These are phyloP conservation scores for Sinosuthora webbiana DNA, from an alignment of 2,113 vertebrate species.

Conservation along the genomic window DNA sequence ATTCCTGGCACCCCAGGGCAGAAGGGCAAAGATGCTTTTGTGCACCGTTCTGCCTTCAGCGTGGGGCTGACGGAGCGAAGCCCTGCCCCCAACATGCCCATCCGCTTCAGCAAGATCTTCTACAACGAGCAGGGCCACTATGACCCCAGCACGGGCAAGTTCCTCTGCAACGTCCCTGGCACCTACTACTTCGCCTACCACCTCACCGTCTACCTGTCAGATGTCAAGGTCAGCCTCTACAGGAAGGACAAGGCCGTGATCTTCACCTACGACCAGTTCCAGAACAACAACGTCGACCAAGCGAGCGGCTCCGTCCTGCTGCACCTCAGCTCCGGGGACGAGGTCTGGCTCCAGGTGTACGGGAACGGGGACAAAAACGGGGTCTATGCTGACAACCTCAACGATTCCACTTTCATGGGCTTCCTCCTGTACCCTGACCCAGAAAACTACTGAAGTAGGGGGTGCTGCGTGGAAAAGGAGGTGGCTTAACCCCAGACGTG, in stretches of 20 bases:
- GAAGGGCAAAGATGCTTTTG: conserved; percentile 71
- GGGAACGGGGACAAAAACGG: conserved; percentile 71
- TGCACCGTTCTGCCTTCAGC: conserved; percentile 82
- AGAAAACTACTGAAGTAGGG: neutral
- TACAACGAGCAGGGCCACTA: conserved; percentile 84
- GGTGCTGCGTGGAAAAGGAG: no score
- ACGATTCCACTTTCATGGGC: conserved; percentile 83
- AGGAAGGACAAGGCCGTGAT: conserved; percentile 75
- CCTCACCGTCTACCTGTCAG: conserved; percentile 78
- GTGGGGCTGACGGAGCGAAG: conserved; percentile 68
- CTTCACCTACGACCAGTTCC: conserved; percentile 83
- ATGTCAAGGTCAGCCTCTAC: conserved; percentile 80
- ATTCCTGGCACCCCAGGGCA: conserved; percentile 70
- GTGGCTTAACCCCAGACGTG: accelerated
- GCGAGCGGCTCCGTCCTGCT: conserved; percentile 78
- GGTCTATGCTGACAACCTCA: conserved; percentile 80
- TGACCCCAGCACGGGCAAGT: conserved; percentile 79
- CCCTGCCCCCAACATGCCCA: conserved; percentile 73
- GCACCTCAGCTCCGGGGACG: conserved; percentile 74
- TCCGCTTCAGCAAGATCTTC: conserved; percentile 83
- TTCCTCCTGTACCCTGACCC: conserved; percentile 81
- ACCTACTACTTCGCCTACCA: conserved; percentile 83
- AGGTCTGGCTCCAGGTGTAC: conserved; percentile 84
- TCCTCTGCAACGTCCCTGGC: conserved; percentile 77
- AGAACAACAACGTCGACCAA: conserved; percentile 78